Evolutionary conservation across 37 sponge, comb jelly and placozoan species (phyloP).

Genomic region (Chondrilla cf. caribensis): DNA sequence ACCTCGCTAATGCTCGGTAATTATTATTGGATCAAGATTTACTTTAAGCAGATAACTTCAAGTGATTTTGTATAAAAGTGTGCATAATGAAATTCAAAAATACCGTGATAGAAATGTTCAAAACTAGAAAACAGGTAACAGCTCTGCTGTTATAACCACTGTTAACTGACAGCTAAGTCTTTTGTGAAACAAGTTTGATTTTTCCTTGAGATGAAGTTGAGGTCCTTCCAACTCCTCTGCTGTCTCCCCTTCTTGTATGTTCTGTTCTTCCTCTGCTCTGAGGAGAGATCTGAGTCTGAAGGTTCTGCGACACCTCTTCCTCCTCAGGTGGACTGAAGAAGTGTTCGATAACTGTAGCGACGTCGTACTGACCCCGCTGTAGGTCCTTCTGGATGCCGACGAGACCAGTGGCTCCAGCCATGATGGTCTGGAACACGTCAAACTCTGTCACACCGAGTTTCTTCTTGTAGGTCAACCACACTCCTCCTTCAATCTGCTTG

Average conservation of each 20-base stretch:
- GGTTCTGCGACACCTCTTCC: neutral
- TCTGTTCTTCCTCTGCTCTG: neutral
- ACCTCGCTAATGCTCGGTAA: too few species aligned
- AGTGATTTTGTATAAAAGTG: too few species aligned
- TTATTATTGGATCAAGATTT: too few species aligned
- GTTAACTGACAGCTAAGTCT: too few species aligned
- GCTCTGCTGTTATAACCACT: too few species aligned
- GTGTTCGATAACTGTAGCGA: neutral
- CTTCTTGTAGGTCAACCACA: neutral
- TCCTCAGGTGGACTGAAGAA: conserved; percentile 8
- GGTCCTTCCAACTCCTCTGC: neutral
- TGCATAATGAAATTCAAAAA: too few species aligned
- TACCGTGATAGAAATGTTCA: too few species aligned
- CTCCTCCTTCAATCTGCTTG: conserved; percentile 4
- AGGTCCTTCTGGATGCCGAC: conserved; percentile 1
- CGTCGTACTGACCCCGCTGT: neutral
- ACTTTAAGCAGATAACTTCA: too few species aligned
- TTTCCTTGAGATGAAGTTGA: too few species aligned
- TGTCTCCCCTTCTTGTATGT: neutral
- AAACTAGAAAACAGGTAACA: too few species aligned
- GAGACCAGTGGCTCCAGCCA: neutral
- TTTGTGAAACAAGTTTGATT: too few species aligned
- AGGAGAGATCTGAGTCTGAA: too few species aligned
- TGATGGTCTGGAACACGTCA: neutral
- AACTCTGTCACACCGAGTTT: conserved; percentile 21